Conservation (phyloP, 2,797 vertebrate species). For the Triplophysa bombifrons region DNA sequence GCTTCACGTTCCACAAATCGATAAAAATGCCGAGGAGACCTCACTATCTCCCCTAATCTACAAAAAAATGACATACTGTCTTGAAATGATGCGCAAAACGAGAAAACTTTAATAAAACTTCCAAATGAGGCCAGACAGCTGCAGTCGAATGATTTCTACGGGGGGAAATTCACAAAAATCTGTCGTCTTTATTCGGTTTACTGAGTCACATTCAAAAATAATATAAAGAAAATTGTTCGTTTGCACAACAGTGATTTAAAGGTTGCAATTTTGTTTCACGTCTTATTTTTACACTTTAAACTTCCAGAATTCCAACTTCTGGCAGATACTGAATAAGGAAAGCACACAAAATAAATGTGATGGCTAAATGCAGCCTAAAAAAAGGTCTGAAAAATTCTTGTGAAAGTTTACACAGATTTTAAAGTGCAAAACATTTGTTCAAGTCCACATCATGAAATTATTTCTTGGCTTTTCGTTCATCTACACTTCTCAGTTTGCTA, state of each 20-base stretch:
- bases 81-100: conserved; percentile 55
- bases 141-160: conserved; percentile 5
- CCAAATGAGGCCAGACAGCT: conserved; percentile 28
- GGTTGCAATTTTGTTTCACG: neutral
- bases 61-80: conserved; percentile 34
- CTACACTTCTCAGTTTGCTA: too few species aligned
- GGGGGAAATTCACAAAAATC: neutral
- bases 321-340: neutral
- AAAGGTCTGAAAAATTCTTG: neutral
- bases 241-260: neutral
- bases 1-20: conserved; percentile 68
- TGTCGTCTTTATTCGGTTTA: neutral
- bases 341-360: neutral
- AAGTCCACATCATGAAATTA: neutral
- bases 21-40: conserved; percentile 63
- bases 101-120: conserved; percentile 60
- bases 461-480: neutral
- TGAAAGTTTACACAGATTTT: neutral
- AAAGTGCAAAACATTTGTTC: neutral
- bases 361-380: too few species aligned
- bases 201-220: neutral
- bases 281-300: neutral
- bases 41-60: conserved; percentile 63
- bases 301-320: neutral
- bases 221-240: neutral